Evolutionary conservation across 1,140 invertebrate genomes (phyloP).

Genomic region (Eriocheir sinensis): DNA sequence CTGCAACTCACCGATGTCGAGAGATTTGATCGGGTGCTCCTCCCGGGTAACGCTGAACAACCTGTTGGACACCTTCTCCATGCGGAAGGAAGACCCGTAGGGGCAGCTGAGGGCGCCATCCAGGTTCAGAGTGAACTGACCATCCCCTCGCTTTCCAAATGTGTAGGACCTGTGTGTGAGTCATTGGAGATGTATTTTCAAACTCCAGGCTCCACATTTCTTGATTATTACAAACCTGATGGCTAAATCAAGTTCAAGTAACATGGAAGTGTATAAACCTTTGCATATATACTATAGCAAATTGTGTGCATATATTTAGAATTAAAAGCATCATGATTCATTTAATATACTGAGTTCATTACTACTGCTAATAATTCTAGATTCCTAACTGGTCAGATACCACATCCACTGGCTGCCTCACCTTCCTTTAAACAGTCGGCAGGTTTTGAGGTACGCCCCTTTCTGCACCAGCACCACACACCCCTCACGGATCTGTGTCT

Average conservation of each 20-base stretch:
- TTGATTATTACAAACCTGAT: too few relatives aligned
- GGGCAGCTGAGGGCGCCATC: constrained; percentile 60
- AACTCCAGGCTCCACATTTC: too few relatives aligned
- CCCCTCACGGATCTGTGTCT: neutral
- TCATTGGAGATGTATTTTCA: neutral
- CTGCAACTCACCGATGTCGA: constrained; percentile 66
- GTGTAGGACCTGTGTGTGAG: constrained; percentile 63
- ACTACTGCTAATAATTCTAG: neutral
- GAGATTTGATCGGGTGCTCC: constrained; percentile 38
- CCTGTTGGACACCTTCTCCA: constrained; percentile 71
- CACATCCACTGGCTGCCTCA: neutral
- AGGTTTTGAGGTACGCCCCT: constrained; percentile 54
- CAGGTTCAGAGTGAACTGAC: constrained; percentile 67
- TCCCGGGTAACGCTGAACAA: constrained; percentile 50
- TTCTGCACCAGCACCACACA: constrained; percentile 49
- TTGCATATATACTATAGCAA: neutral
- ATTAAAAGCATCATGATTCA: neutral
- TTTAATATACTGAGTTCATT: neutral
- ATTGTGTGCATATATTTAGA: neutral
- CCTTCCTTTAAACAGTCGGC: constrained; percentile 44
- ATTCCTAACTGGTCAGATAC: neutral
- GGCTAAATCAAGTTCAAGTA: too few relatives aligned
- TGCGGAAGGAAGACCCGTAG: constrained; percentile 58
- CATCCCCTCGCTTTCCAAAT: constrained; percentile 70
- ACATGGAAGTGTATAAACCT: neutral